Base-by-base conservation (phyloP, 1,140 invertebrate species). In the Euura saliciscinereae region DNA sequence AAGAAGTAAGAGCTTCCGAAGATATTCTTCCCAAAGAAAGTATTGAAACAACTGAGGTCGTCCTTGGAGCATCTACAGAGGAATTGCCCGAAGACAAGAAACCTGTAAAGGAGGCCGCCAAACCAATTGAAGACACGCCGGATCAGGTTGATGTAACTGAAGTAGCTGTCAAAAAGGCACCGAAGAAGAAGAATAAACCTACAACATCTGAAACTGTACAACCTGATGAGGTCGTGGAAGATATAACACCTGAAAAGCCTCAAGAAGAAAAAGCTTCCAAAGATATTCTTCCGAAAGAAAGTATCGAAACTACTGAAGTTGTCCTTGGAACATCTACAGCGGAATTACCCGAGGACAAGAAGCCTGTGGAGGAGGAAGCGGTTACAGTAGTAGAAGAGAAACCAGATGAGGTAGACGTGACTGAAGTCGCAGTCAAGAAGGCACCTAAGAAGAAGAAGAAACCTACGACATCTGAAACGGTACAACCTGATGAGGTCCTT, bases 361-460 rank as follows among this genome's bases (percentile, higher is more conserved):
- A 72, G 59, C 43, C 71, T 65, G 45, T 72, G 70, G 71, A 70
- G 45, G 65, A 69, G 13, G 46, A 77, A 42, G 67, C 28, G 13
- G 69, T 73, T 45, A 46, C 72, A 44, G 78, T 82, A 44, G 78
- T 82, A 44, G 79, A 84, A 77, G 73, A 69, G 43, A 75, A 79
- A 69, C 71, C 77, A 64, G 80, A 80, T 72, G 71, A 74, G 69
- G 72, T 73, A 66, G 51, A 74, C 2, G 71, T 74, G 44, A 66
- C 75, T 45, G 75, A 78, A 72, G 64, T 77, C 28, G 46, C 75
- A 69, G 66, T 74, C 11, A 46, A 76, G 69, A 64, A 71, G 43
- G 45, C 43, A 70, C 45, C n/a, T 6, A 65, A 66, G 69, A 73
- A 66, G 69, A 78, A 66, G 70, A 43, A 44, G n/a, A 45, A 72